Percentiles rank a stretch among this genome's conserved stretches.
Evolutionary conservation across 1,140 invertebrate species (phyloP).

Genomic region (Drosophila quadrilineata): DNA sequence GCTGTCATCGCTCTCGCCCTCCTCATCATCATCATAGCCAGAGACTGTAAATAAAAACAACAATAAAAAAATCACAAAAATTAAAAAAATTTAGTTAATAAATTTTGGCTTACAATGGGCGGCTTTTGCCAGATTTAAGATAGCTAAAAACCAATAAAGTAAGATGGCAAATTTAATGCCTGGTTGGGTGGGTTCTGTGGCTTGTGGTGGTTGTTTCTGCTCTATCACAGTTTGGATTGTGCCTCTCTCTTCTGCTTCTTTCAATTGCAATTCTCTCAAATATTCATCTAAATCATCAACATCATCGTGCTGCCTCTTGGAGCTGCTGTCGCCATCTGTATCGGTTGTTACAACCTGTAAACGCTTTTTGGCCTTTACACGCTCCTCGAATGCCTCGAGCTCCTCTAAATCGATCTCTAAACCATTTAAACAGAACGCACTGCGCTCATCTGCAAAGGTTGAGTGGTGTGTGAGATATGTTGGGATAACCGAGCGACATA

Average conservation of each 20-base stretch:
- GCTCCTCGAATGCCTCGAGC: slow-evolving; percentile 73
- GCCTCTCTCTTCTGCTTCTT: slow-evolving; percentile 42
- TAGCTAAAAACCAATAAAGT: slow-evolving; percentile 79
- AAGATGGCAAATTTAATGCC: slow-evolving; percentile 65
- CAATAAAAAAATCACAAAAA: slow-evolving; percentile 9
- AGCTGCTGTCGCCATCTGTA: slow-evolving; percentile 5
- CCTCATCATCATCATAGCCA: slow-evolving; percentile 84
- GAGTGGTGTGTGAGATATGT: slow-evolving; percentile 18
- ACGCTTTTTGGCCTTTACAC: slow-evolving; percentile 70
- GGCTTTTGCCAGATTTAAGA: slow-evolving; percentile 78
- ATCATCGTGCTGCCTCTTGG: slow-evolving; percentile 31
- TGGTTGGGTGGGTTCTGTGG: slow-evolving; percentile 7
- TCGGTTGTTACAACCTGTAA: slow-evolving; percentile 27
- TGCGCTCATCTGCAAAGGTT: slow-evolving; percentile 77
- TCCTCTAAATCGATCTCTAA: slow-evolving; percentile 81
- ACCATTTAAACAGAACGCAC: slow-evolving; percentile 79
- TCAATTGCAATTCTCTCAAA: slow-evolving; percentile 72
- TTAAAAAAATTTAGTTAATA: not conserved
- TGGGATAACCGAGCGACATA: not conserved
- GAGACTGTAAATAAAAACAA: slow-evolving; percentile 80
- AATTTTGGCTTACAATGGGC: slow-evolving; percentile 75
- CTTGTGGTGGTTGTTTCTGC: slow-evolving; percentile 7
- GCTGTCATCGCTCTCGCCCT: slow-evolving; percentile 84
- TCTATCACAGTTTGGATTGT: slow-evolving; percentile 42
- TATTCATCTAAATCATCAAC: slow-evolving; percentile 79